Percentiles rank a stretch among this genome's conserved stretches.
These are phyloP conservation scores for Diphyllodes magnificus DNA, from an alignment of 2,113 vertebrate genomes.

Conservation along the genomic window DNA sequence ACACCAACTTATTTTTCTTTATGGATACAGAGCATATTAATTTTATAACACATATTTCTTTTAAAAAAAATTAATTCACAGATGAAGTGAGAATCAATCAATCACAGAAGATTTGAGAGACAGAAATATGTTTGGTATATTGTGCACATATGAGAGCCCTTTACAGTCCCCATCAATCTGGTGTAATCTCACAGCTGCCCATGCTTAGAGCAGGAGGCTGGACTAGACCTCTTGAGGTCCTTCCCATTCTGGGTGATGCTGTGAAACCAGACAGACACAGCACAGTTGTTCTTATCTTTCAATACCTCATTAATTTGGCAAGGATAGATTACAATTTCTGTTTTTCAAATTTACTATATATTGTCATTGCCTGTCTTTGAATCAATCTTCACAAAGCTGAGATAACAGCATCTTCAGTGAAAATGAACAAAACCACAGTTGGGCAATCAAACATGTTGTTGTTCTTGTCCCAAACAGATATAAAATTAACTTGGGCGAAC, in stretches of 20 bases:
- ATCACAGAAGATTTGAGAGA: too few species aligned
- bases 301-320: background rate
- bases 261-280: background rate
- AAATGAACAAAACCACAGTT: background rate
- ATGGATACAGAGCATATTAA: background rate
- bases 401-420: background rate
- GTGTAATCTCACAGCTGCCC: background rate
- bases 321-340: background rate
- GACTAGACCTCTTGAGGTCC: background rate
- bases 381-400: background rate
- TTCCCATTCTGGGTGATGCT: background rate
- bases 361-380: background rate
- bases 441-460: rapidly evolving
- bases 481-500: background rate
- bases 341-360: background rate
- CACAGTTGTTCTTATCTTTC: background rate
- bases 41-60: background rate
- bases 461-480: background rate
- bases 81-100: background rate
- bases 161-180: background rate
- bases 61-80: background rate
- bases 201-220: background rate
- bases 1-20: background rate
- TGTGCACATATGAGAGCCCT: background rate
- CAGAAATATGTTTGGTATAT: background rate